These are phyloP conservation scores for Ancistrus triradiatus DNA, from an alignment of 2,113 vertebrate genomes.

Conservation along the genomic window DNA sequence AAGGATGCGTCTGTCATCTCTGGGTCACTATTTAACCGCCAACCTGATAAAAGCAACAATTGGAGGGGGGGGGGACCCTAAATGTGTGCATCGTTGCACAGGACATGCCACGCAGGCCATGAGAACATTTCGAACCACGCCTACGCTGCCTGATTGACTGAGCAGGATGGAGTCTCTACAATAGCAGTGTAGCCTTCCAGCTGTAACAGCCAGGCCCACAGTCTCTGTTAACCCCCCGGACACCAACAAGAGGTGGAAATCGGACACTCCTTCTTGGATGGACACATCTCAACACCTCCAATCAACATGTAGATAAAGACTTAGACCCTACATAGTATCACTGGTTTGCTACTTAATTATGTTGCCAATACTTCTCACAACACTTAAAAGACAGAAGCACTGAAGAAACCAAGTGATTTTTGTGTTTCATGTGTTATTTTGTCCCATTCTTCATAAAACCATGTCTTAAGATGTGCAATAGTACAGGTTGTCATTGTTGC, in stretches of 20 bases:
- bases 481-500: no score
- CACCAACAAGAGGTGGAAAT: conserved; percentile 47
- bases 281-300: conserved; percentile 49
- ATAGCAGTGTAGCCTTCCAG: no score
- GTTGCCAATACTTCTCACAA: no score
- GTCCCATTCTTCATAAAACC: no score
- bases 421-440: no score
- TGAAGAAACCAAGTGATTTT: no score
- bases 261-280: conserved; percentile 56
- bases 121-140: conserved; percentile 24
- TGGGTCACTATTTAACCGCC: conserved; percentile 46
- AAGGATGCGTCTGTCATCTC: conserved; percentile 47
- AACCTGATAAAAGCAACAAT: conserved; percentile 65
- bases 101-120: conserved; percentile 42
- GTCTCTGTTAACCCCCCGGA: conserved; percentile 34
- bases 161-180: conserved; percentile 58
- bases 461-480: no score
- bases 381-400: no score
- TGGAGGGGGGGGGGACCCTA: conserved; percentile 41
- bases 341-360: no score
- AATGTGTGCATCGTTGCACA: conserved; percentile 48
- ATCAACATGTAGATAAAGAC: conserved; percentile 40
- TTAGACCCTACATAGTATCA: no score
- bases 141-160: conserved; percentile 51
- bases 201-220: conserved; percentile 27